These are phyloP conservation scores for Chydorus sphaericus DNA, from an alignment of 2,888 invertebrate genomes.

Conservation along the genomic window DNA sequence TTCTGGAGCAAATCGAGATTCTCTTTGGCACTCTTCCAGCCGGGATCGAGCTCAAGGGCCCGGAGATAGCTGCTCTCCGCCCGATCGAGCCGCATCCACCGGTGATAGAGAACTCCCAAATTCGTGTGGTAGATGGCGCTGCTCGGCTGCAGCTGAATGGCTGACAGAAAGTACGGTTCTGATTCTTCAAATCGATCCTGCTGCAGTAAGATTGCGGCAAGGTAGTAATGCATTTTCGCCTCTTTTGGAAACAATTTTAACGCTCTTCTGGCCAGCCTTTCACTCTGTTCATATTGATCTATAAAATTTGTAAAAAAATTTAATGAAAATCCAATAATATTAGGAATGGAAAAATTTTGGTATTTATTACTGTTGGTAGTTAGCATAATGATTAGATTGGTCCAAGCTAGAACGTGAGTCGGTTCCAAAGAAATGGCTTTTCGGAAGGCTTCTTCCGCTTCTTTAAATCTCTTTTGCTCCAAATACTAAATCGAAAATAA, in stretches of 20 bases:
- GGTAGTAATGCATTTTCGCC: slow-evolving; percentile 64
- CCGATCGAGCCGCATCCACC: slow-evolving; percentile 61
- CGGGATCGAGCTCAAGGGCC: slow-evolving; percentile 57
- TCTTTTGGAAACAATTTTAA: slow-evolving; percentile 54
- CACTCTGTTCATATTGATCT: slow-evolving; percentile 51
- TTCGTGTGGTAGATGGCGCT: slow-evolving; percentile 78
- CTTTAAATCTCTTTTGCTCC: slow-evolving; percentile 51
- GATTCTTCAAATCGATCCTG: slow-evolving; percentile 57
- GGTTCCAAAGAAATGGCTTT: slow-evolving; percentile 62
- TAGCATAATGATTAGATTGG: slow-evolving; percentile 69
- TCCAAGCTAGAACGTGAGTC: slow-evolving; percentile 75
- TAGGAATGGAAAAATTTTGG: too few species aligned
- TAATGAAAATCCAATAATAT: background rate
- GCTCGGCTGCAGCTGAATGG: slow-evolving; percentile 47
- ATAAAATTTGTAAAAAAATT: too few species aligned
- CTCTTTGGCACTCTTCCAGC: slow-evolving; percentile 47
- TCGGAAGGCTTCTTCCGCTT: slow-evolving; percentile 67
- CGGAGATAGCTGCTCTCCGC: slow-evolving; percentile 59
- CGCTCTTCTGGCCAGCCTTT: slow-evolving; percentile 52
- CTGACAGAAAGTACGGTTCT: slow-evolving; percentile 60
- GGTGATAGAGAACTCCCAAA: slow-evolving; percentile 82
- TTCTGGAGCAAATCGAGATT: slow-evolving; percentile 44
- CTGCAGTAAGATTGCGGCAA: slow-evolving; percentile 81
- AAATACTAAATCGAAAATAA: slow-evolving; percentile 52
- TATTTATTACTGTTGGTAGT: slow-evolving; percentile 59